Conservation (phyloP, 2,113 vertebrate genomes). For the Neomonachus schauinslandi region DNA sequence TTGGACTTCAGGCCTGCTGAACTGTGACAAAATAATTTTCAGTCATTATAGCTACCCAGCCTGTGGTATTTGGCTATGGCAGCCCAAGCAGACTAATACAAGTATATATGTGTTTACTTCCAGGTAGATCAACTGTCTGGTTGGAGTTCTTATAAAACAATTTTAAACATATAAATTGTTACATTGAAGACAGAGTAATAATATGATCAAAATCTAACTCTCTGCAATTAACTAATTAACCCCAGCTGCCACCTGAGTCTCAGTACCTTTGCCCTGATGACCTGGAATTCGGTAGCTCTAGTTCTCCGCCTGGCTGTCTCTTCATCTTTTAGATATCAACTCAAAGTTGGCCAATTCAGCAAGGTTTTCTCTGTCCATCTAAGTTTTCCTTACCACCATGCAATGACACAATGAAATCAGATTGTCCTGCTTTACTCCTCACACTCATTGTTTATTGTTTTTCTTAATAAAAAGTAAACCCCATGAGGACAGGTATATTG, state of each 20-base stretch:
- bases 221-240: neutral
- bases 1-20: neutral
- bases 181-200: neutral
- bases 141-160: neutral
- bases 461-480: neutral
- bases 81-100: neutral
- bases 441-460: neutral
- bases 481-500: neutral
- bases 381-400: neutral
- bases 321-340: neutral
- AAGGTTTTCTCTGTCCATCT: neutral
- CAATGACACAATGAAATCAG: neutral
- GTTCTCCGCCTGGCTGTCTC: neutral
- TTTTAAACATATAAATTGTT: constrained; percentile 29
- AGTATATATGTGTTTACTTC: neutral
- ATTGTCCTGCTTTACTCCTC: neutral
- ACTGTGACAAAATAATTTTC: neutral
- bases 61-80: neutral
- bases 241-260: neutral
- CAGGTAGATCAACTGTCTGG: neutral
- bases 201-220: neutral
- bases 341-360: neutral
- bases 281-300: neutral
- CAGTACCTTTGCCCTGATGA: neutral
- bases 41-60: neutral